These are phyloP conservation scores for Scaptomyza polygonia DNA, from an alignment of 2,888 invertebrate species.

Conservation along the genomic window DNA sequence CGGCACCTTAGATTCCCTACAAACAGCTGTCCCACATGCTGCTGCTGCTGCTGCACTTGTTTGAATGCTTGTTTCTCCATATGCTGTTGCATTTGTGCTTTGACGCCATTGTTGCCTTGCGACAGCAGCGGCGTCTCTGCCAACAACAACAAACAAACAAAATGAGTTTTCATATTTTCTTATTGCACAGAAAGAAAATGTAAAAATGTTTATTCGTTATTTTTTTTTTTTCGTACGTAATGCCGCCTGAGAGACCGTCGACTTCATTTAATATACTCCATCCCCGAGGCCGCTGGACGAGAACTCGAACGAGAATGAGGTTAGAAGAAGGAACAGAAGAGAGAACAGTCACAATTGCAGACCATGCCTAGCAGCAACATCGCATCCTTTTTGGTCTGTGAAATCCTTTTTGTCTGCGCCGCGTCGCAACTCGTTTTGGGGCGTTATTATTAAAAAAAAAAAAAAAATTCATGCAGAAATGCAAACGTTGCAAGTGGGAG, in stretches of 20 bases:
- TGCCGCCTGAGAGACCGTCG: slow-evolving; percentile 59
- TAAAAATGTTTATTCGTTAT: slow-evolving; percentile 16
- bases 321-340: not conserved
- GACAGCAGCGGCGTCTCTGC: slow-evolving; percentile 38
- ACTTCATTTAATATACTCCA: slow-evolving; percentile 74
- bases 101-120: slow-evolving; percentile 75
- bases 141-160: slow-evolving; percentile 34
- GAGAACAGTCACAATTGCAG: slow-evolving; percentile 65
- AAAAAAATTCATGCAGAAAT: slow-evolving; percentile 77
- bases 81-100: slow-evolving; percentile 45
- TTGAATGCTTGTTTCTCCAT: slow-evolving; percentile 40
- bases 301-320: not conserved
- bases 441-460: slow-evolving; percentile 75
- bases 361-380: slow-evolving; percentile 73
- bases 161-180: slow-evolving; percentile 79
- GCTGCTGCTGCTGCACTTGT: slow-evolving; percentile 48
- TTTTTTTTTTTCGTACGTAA: slow-evolving; percentile 19
- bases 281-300: slow-evolving; percentile 31
- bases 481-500: slow-evolving; percentile 52
- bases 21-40: slow-evolving; percentile 64
- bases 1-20: not conserved
- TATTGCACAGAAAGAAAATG: slow-evolving; percentile 42
- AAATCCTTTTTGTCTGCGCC: slow-evolving; percentile 72
- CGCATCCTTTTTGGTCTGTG: slow-evolving; percentile 70
- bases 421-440: slow-evolving; percentile 68